A percentile compares a stretch with the other conserved stretches of the same genome.
phyloP scores from a whole-genome alignment of 2,797 vertebrate genomes.

The Iguana delicatissima region DNA sequence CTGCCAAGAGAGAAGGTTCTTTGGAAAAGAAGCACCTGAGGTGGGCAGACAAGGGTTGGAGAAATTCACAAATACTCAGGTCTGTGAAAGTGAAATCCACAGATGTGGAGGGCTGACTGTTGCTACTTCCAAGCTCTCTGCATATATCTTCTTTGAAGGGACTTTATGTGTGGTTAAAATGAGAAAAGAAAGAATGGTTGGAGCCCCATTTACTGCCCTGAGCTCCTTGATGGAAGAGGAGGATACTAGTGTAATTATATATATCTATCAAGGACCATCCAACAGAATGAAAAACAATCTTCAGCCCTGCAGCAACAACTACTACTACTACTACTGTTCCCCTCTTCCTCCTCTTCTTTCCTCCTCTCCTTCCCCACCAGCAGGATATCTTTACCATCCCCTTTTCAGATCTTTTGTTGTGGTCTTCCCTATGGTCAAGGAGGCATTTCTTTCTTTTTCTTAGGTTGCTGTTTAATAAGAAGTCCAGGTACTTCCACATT shows the following conservation, averaged over 20 bases:
- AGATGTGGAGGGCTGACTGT: too few species aligned
- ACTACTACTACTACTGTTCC: background rate
- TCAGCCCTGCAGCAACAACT: background rate
- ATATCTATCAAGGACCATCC: background rate
- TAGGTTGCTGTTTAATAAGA: background rate
- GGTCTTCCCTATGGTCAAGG: background rate
- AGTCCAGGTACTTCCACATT: background rate
- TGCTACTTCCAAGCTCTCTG: background rate
- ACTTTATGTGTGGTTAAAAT: background rate
- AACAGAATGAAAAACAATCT: background rate
- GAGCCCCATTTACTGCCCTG: too few species aligned
- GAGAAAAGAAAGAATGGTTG: background rate
- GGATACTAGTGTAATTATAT: background rate
- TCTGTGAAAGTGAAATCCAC: too few species aligned
- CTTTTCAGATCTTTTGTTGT: background rate
- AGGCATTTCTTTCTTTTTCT: background rate
- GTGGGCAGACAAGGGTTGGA: too few species aligned
- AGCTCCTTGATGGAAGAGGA: background rate
- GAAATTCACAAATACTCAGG: too few species aligned
- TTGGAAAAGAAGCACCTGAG: too few species aligned
- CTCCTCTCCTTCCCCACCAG: too few species aligned
- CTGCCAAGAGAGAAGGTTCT: too few species aligned
- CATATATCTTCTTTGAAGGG: background rate
- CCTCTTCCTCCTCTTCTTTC: too few species aligned
- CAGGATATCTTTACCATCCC: background rate